phyloP scores from a whole-genome alignment of 2,888 invertebrate species.

The Eledona agricola region DNA sequence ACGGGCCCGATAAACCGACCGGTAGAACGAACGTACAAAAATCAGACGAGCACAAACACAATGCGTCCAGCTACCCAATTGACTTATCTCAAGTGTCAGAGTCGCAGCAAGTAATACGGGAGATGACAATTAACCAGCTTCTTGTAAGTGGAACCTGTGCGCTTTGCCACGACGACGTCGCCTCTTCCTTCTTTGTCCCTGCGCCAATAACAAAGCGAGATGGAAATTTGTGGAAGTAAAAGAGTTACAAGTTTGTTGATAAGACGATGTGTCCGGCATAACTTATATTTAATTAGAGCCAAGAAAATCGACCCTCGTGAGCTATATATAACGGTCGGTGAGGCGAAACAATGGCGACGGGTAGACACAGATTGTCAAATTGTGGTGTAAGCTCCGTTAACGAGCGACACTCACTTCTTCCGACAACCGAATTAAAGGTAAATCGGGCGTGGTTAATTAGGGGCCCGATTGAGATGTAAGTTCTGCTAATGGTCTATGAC shows the following conservation, averaged over 20 bases:
- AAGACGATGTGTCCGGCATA: slow-evolving; percentile 55
- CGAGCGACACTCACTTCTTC: too few relatives aligned
- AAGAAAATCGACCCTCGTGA: slow-evolving; percentile 53
- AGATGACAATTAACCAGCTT: slow-evolving; percentile 57
- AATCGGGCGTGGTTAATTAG: slow-evolving; percentile 31
- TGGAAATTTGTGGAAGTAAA: slow-evolving; percentile 36
- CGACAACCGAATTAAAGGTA: too few relatives aligned
- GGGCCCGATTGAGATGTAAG: slow-evolving; percentile 48
- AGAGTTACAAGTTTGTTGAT: slow-evolving; percentile 45
- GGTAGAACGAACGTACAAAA: slow-evolving; percentile 9
- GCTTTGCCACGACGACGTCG: slow-evolving; percentile 18
- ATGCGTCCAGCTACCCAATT: slow-evolving; percentile 43
- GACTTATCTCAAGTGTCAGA: slow-evolving; percentile 47
- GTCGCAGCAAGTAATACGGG: slow-evolving; percentile 47
- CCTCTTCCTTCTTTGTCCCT: slow-evolving; percentile 23
- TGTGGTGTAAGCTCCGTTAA: slow-evolving; percentile 16
- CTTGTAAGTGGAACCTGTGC: slow-evolving; percentile 40
- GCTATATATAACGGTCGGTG: slow-evolving; percentile 52
- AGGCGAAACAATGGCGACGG: slow-evolving; percentile 43
- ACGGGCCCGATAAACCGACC: slow-evolving; percentile 31
- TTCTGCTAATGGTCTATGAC: slow-evolving; percentile 49
- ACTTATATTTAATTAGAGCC: slow-evolving; percentile 60
- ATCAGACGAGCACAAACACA: slow-evolving; percentile 41
- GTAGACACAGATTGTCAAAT: slow-evolving; percentile 24
- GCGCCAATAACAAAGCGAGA: slow-evolving; percentile 29